Percentiles rank a stretch among this genome's conserved stretches.
Conservation (phyloP, 2,797 vertebrate species). For the Otolemur crassicaudatus region DNA sequence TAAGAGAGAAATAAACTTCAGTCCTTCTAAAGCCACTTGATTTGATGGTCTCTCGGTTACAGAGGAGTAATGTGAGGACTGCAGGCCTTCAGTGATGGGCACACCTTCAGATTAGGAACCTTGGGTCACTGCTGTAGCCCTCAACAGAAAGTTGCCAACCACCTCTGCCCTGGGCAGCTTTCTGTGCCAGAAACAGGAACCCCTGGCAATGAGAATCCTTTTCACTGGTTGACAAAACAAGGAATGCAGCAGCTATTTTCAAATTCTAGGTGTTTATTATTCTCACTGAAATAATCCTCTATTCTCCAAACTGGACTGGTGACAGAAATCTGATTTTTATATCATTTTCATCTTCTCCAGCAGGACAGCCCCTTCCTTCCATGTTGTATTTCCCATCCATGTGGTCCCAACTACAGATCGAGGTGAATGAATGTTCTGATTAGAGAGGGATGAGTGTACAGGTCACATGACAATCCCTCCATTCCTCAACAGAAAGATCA, state of each 20-base stretch:
- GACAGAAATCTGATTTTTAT: not conserved
- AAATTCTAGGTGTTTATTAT: not conserved
- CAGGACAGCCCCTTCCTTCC: not conserved
- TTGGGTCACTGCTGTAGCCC: not conserved
- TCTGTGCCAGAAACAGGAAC: not conserved
- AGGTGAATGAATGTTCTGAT: not conserved
- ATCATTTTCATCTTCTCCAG: not conserved
- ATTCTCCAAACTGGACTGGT: not conserved
- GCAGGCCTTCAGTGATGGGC: not conserved
- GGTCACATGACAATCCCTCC: not conserved
- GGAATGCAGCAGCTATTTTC: not conserved
- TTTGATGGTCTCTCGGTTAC: not conserved
- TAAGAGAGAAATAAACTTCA: constrained; percentile 18
- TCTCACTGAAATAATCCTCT: not conserved
- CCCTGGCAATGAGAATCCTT: not conserved
- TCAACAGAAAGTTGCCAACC: not conserved
- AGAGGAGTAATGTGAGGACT: not conserved
- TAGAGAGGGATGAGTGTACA: not conserved
- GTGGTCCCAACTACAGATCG: not conserved
- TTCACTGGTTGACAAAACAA: not conserved
- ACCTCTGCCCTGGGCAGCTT: not conserved
- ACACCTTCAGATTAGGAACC: not conserved
- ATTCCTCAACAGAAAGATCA: not conserved
- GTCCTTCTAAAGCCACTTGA: not conserved
- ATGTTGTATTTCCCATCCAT: not conserved